A percentile compares a stretch with the other conserved stretches of the same genome.
Evolutionary conservation across 2,113 vertebrate species (phyloP).

Genomic region (Zapus hudsonius): DNA sequence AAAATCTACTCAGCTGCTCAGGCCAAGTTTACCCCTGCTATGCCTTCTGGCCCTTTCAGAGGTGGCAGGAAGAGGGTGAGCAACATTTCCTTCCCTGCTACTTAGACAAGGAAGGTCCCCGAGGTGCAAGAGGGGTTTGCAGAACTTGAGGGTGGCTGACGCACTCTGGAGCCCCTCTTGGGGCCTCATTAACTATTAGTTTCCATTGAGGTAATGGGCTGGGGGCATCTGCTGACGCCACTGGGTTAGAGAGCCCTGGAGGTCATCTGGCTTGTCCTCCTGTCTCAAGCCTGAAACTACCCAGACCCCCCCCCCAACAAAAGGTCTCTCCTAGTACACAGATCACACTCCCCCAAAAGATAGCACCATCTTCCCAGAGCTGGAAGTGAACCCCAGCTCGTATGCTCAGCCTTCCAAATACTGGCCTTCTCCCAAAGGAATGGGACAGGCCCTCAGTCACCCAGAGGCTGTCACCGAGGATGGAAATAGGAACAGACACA

Average conservation of each 20-base stretch:
- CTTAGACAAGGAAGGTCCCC: conserved; percentile 38
- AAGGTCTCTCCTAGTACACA: neutral
- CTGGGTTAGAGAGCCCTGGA: conserved; percentile 5
- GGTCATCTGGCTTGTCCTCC: conserved; percentile 23
- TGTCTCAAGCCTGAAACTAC: neutral
- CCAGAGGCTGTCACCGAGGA: conserved; percentile 34
- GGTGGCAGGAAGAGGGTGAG: neutral
- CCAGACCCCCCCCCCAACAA: neutral
- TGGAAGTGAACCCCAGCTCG: neutral
- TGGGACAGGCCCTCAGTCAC: neutral
- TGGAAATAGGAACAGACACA: neutral
- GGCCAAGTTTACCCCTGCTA: neutral
- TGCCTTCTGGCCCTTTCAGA: neutral
- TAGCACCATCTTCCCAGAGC: neutral
- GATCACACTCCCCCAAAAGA: neutral
- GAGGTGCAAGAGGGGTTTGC: neutral
- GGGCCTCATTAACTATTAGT: conserved; percentile 69
- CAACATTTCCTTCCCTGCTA: neutral
- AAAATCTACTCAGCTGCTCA: neutral
- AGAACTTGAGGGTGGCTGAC: conserved; percentile 51
- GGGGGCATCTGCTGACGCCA: conserved; percentile 63
- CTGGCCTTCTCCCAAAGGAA: neutral
- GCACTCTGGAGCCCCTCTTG: conserved; percentile 34
- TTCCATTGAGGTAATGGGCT: conserved; percentile 71
- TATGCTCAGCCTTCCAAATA: neutral